Evolutionary conservation across 1,140 invertebrate species (phyloP), one percentile per base, ranked within the genome.

Genomic region (Apis laboriosa): DNA sequence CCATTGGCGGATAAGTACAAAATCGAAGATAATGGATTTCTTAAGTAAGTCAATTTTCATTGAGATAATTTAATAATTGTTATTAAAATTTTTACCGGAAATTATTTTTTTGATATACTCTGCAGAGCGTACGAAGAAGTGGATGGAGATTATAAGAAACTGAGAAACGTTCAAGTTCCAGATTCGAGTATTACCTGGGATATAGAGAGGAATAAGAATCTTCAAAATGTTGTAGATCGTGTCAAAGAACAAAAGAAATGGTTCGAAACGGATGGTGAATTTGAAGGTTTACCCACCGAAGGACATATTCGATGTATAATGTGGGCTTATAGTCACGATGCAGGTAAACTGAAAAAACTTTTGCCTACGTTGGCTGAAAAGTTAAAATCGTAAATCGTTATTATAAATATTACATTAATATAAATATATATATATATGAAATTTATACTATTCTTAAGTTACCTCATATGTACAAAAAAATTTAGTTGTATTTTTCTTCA

Each of bases 241-340:
- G 91, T 93, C 24, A 91, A 92, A 19, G 86, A 91, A 9, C 84
- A 92, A 9, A 72, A 87, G 12, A 71, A 85, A 12, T 90, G 92
- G 79, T 94, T 88, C 61, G 88, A 93, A 60, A 91, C 90, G 0
- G 92, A 93, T 11, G 90, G 66, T 1, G 77, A 89, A 34, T 83
- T 93, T 21, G 58, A 84, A 43, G 93, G 90, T 49, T 83, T 94
- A 11, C 93, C 93, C 0, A 92, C 89, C 15, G 88, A 87, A 51
- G 89, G 92, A 21, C 93, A 94, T 66, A 84, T 85, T 3, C 76
- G 88, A 24, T 89, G 93, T 43, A 94, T 94, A 17, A 91, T 94
- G 90, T 92, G 92, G 91, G 93, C 86, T 8, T 94, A 92, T 77
- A 93, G 91, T 49, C 83, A 90, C 11, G 93, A 94, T 21, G 74